Conservation (phyloP, 2,888 invertebrate genomes). For the Drosophila neotestacea region DNA sequence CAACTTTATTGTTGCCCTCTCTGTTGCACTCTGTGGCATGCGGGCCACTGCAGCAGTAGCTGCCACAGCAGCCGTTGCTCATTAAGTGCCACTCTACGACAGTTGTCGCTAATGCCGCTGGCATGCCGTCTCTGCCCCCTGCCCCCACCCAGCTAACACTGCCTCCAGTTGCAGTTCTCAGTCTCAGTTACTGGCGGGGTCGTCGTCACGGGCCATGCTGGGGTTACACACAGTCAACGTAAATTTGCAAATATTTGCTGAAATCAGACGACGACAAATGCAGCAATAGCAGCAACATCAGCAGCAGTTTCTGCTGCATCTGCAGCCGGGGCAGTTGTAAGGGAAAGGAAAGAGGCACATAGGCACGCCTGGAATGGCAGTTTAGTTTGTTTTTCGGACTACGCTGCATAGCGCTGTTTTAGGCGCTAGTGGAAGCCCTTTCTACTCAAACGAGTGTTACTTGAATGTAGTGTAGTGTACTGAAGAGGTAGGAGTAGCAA, state of each 20-base stretch:
- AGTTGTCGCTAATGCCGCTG: conserved; percentile 78
- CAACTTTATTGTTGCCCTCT: conserved; percentile 65
- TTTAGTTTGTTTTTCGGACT: conserved; percentile 63
- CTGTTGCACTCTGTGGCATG: conserved; percentile 67
- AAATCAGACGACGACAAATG: conserved; percentile 71
- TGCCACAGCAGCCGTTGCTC: conserved; percentile 70
- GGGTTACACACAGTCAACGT: conserved; percentile 77
- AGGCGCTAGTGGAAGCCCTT: conserved; percentile 19
- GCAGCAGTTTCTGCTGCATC: conserved; percentile 37
- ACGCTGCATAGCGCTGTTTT: conserved; percentile 34
- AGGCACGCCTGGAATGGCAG: conserved; percentile 62
- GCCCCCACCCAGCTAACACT: neutral
- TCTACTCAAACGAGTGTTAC: conserved; percentile 62
- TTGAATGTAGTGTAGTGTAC: conserved; percentile 43
- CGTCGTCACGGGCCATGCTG: conserved; percentile 68
- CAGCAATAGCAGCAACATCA: conserved; percentile 39
- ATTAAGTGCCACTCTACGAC: conserved; percentile 80
- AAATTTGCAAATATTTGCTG: conserved; percentile 79
- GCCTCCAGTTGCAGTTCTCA: conserved; percentile 13
- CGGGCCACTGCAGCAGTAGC: conserved; percentile 64
- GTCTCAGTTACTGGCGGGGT: conserved; percentile 46
- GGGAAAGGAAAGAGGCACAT: conserved; percentile 11
- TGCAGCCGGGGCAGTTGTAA: conserved; percentile 22
- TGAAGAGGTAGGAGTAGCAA: neutral
- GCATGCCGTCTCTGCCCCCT: conserved; percentile 41